A percentile compares a stretch with the other conserved stretches of the same genome.
These are phyloP conservation scores for Eufriesea mexicana DNA, from an alignment of 1,140 invertebrate species.

Conservation along the genomic window DNA sequence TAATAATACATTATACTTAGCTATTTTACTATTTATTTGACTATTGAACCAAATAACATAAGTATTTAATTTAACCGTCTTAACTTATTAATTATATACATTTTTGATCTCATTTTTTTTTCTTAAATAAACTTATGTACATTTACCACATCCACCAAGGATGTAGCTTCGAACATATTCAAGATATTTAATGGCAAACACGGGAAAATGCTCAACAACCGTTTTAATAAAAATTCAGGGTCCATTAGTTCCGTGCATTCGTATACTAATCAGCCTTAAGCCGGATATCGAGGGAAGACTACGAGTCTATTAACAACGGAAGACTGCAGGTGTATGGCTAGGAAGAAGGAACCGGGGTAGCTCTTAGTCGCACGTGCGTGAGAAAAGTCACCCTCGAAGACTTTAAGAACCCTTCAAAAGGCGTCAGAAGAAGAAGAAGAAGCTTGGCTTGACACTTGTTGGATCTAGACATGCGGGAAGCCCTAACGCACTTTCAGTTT, in stretches of 20 bases:
- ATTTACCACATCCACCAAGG: too few species aligned
- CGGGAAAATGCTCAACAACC: background rate
- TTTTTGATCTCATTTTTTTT: too few species aligned
- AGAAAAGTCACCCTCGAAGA: slow-evolving; percentile 16
- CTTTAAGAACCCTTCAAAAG: too few species aligned
- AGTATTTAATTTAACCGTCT: too few species aligned
- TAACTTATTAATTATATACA: too few species aligned
- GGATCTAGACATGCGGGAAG: slow-evolving; percentile 19
- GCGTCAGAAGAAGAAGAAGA: background rate
- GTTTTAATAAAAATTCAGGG: background rate
- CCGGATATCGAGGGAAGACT: background rate
- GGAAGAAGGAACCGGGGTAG: background rate
- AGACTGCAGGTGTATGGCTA: slow-evolving; percentile 24
- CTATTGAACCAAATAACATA: too few species aligned
- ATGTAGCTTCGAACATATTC: background rate
- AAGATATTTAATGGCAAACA: background rate
- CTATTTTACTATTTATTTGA: too few species aligned
- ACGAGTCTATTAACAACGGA: background rate
- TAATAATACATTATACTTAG: too few species aligned
- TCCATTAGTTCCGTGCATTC: background rate
- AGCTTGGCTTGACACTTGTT: slow-evolving; percentile 12
- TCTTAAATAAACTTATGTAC: too few species aligned
- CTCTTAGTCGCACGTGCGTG: slow-evolving; percentile 37
- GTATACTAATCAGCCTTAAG: background rate
- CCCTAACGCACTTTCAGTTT: background rate